Conservation (phyloP, 2,797 vertebrate genomes). For the Erethizon dorsatum region DNA sequence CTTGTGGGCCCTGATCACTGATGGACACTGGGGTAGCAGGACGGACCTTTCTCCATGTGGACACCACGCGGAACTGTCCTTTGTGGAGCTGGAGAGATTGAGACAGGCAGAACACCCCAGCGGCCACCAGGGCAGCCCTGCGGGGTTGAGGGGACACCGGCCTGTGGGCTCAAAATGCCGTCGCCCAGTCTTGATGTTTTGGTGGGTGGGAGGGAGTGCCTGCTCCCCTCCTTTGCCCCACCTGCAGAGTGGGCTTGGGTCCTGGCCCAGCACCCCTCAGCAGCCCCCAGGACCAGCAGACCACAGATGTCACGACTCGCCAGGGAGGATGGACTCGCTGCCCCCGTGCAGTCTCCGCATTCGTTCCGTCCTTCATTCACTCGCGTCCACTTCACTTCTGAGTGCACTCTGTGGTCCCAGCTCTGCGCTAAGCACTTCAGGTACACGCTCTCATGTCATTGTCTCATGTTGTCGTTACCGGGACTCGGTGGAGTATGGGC, state of each 20-base stretch:
- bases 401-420: rapidly evolving
- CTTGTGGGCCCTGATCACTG: background rate
- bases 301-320: background rate
- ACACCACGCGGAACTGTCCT: background rate
- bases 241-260: background rate
- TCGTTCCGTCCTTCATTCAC: background rate
- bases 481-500: background rate
- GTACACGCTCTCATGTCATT: background rate
- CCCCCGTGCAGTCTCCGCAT: background rate
- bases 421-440: too few species aligned
- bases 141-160: background rate
- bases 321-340: background rate
- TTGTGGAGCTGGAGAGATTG: background rate
- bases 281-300: background rate
- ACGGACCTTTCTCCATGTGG: background rate
- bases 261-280: background rate
- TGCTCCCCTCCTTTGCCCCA: too few species aligned
- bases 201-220: background rate
- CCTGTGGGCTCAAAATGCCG: background rate
- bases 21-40: background rate
- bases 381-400: background rate
- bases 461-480: background rate
- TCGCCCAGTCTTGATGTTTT: background rate
- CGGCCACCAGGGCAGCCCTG: background rate
- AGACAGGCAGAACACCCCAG: background rate